Conservation (phyloP, 2,113 vertebrate species). For the Cettia cetti region DNA sequence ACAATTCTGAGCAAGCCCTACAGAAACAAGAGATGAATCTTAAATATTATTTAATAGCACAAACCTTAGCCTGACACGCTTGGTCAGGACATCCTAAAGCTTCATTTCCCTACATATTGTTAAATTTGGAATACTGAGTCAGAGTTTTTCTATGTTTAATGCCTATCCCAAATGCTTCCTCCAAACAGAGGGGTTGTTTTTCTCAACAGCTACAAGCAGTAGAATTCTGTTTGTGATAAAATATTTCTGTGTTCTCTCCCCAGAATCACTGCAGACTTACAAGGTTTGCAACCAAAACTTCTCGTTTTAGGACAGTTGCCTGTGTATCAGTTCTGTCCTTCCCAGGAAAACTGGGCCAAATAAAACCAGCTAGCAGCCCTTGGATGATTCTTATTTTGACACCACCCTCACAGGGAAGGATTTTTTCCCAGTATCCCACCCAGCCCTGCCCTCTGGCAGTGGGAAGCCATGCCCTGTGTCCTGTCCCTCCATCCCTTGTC, state of each 20-base stretch:
- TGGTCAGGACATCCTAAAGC: neutral
- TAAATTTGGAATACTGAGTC: neutral
- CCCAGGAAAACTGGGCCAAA: neutral
- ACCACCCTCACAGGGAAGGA: neutral
- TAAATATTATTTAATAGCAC: neutral
- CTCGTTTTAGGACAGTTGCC: fast-evolving
- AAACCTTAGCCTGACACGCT: neutral
- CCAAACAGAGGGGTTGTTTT: neutral
- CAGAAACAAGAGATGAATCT: neutral
- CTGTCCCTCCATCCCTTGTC: neutral
- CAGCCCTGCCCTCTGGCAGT: neutral
- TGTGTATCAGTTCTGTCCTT: neutral
- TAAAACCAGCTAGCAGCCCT: neutral
- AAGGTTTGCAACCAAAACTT: neutral
- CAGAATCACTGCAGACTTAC: fast-evolving
- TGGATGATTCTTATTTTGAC: neutral
- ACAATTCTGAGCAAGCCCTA: neutral
- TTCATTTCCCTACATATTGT: neutral
- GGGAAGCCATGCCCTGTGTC: neutral
- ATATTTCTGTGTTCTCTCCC: neutral
- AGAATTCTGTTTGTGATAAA: neutral
- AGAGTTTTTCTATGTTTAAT: neutral
- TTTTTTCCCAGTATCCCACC: neutral
- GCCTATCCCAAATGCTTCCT: neutral
- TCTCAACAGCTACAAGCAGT: neutral